Base-by-base conservation (phyloP, 2,113 vertebrate genomes). In the Cyphomyrus discorhynchus region DNA sequence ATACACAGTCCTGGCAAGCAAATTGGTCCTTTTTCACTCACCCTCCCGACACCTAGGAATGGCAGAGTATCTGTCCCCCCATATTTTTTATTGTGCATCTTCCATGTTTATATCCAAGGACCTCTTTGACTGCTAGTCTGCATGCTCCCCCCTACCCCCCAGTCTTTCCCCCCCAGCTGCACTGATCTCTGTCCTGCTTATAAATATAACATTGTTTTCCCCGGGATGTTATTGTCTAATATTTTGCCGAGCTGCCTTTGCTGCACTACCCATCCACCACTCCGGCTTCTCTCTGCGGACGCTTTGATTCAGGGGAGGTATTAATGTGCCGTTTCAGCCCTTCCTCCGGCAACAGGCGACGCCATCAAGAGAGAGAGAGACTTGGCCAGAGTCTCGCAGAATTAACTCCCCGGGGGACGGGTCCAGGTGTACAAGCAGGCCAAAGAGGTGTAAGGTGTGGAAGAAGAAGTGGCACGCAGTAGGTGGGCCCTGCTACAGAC, bases 1-100 rank as follows among this genome's bases (percentile, higher is more conserved):
- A n/a, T 88, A 94, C 91, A 92, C 93, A 93, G 91, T 91, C 91
- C 92, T 93, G 92, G 94, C 94, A 94, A 56, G 93, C 93, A 90
- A 90, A 52, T 84, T 93, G n/a, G 56, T 93, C 94, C 86, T 53
- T 50, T n/a, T 52, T 87, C 47, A 31, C 24, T 92, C 91, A 88
- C 86, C 93, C 90, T 92, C 92, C 90, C 89, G 1, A 89, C 91
- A 91, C 90, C 82, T 74, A 35, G 35, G 13, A 39, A 19, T 77
- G 27, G 27, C 70, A 77, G 31, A 35, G 46, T 83, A 88, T 66
- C 8, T 90, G 88, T 91, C 88, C 86, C 27, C 74, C 77, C 90
- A 92, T 87, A 88, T 91, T 83, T 62, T 24, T 39, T 80, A 80
- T 11, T 46, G 31, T 24, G 27, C 13, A 35, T 31, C 35, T 21